These are phyloP conservation scores for Germaria angustata DNA, from an alignment of 2,888 invertebrate species.

Conservation along the genomic window DNA sequence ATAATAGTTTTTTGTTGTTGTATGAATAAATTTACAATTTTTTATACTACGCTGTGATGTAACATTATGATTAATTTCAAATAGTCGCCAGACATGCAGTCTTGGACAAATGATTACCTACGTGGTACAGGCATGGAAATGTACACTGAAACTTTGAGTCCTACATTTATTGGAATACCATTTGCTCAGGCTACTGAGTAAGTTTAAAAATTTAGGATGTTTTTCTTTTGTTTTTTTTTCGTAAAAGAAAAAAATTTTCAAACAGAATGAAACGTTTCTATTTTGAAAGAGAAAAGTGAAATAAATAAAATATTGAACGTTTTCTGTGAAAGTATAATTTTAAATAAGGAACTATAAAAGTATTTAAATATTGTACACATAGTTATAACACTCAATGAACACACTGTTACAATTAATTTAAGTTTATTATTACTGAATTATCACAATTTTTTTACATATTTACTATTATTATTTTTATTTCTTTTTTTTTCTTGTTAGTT, in stretches of 20 bases:
- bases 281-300: neutral
- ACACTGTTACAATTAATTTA: constrained; percentile 23
- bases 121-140: constrained; percentile 99
- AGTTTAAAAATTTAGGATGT: constrained; percentile 82
- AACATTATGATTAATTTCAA: constrained; percentile 69
- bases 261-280: constrained; percentile 20
- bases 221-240: constrained; percentile 4
- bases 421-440: no score
- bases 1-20: constrained; percentile 27
- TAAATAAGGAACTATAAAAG: constrained; percentile 3
- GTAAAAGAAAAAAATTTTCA: constrained; percentile 7
- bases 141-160: constrained; percentile 99
- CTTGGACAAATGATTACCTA: constrained; percentile 99
- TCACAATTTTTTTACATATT: no score
- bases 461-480: neutral
- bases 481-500: neutral
- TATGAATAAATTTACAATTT: constrained; percentile 33
- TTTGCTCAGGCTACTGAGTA: constrained; percentile 99
- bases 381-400: constrained; percentile 32
- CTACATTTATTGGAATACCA: constrained; percentile 98
- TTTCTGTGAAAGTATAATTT: constrained; percentile 36
- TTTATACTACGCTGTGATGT: constrained; percentile 22
- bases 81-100: constrained; percentile 96
- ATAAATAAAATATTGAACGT: neutral
- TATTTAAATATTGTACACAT: constrained; percentile 42